Percentiles rank a stretch among this genome's conserved stretches.
phyloP scores from a whole-genome alignment of 2,888 invertebrate genomes.

The Sminthurinus aureus region DNA sequence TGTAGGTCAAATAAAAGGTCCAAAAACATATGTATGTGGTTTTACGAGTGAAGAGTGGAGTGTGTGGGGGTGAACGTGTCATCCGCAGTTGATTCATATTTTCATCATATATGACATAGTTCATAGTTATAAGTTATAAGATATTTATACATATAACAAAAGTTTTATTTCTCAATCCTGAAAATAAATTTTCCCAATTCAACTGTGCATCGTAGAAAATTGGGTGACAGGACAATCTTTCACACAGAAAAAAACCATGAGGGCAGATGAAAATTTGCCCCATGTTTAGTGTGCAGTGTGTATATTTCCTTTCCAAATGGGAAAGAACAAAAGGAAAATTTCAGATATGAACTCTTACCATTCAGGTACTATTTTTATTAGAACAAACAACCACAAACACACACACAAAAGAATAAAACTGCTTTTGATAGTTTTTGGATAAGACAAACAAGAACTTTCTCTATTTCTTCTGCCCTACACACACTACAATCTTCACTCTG shows the following conservation, averaged over 20 bases:
- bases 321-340: background rate
- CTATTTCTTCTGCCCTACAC: background rate
- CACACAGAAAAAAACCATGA: background rate
- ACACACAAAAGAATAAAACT: background rate
- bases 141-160: conserved; percentile 21
- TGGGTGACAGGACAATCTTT: background rate
- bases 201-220: background rate
- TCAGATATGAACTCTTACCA: background rate
- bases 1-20: background rate
- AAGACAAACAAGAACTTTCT: background rate
- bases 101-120: background rate
- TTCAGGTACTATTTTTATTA: background rate
- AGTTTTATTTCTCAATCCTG: conserved; percentile 18
- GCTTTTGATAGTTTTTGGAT: background rate
- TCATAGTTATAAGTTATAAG: background rate
- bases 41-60: too few relatives aligned
- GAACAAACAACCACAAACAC: background rate
- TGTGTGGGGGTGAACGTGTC: background rate
- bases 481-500: too few relatives aligned
- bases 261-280: conserved; percentile 15
- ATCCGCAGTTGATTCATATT: background rate
- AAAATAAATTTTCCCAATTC: conserved; percentile 29
- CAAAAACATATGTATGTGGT: background rate
- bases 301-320: background rate
- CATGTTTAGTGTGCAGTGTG: too few relatives aligned